phyloP scores from a whole-genome alignment of 2,888 invertebrate species.

The Hypselothyrea guttata region DNA sequence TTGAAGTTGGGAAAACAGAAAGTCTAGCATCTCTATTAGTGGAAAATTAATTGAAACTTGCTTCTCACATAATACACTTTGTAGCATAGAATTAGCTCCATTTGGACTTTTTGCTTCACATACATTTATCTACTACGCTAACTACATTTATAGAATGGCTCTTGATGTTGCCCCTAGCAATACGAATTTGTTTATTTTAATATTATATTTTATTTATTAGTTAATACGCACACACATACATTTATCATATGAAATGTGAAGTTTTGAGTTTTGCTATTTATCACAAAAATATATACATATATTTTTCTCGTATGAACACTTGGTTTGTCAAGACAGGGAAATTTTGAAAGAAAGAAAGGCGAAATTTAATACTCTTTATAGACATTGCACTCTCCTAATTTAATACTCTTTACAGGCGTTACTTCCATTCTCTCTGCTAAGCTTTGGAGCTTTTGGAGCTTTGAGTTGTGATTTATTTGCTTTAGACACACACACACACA shows the following conservation, averaged over 20 bases:
- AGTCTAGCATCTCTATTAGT: constrained; percentile 53
- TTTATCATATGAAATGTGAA: constrained; percentile 13
- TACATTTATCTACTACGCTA: no score
- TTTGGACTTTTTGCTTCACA: constrained; percentile 1
- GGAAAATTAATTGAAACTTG: constrained; percentile 14
- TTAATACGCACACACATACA: constrained; percentile 12
- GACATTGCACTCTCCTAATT: no score
- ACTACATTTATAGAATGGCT: no score
- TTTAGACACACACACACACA: constrained; percentile 4
- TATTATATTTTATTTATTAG: constrained; percentile 10
- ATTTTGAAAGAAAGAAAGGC: no score
- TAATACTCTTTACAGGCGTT: no score
- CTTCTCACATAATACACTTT: constrained; percentile 15
- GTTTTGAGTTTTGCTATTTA: constrained; percentile 26
- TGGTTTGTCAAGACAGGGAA: constrained; percentile 12
- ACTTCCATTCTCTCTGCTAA: not conserved
- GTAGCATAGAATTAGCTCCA: constrained; percentile 3
- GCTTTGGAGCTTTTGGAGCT: constrained; percentile 26
- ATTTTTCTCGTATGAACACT: constrained; percentile 51
- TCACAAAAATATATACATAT: constrained; percentile 57
- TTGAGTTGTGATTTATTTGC: constrained; percentile 6
- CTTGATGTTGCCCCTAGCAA: no score
- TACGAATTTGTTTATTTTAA: no score
- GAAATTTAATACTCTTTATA: no score
- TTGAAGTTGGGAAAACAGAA: constrained; percentile 12